These are phyloP conservation scores for Solenodon paradoxus DNA, from an alignment of 2,113 vertebrate genomes.

Conservation along the genomic window DNA sequence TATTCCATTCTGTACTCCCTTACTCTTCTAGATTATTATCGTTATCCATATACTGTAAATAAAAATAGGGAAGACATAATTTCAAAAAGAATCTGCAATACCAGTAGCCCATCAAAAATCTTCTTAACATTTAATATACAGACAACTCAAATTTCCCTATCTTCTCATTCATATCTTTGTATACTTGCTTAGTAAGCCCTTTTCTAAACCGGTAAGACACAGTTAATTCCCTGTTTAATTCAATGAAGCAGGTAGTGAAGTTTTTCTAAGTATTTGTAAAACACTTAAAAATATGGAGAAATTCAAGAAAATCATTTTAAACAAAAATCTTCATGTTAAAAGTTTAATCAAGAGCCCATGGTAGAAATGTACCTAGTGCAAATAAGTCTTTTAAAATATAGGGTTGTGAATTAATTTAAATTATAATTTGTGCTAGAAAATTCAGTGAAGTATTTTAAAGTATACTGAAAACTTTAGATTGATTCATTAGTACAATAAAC, in stretches of 20 bases:
- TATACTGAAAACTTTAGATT: slow-evolving; percentile 13
- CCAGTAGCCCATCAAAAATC: background rate
- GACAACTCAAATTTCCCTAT: background rate
- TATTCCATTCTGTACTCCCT: background rate
- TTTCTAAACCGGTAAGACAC: background rate
- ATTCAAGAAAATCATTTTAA: slow-evolving; percentile 2
- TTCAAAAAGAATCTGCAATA: background rate
- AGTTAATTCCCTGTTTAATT: slow-evolving; percentile 15
- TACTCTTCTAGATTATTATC: background rate
- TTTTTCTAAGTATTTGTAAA: slow-evolving; percentile 28
- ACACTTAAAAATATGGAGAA: background rate
- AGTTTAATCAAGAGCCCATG: background rate
- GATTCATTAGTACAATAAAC: background rate
- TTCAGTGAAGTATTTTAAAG: slow-evolving; percentile 42
- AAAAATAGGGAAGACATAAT: background rate
- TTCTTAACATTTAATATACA: background rate
- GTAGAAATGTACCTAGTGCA: slow-evolving; percentile 6
- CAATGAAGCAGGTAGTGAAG: background rate
- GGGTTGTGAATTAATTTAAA: background rate
- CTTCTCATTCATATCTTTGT: slow-evolving; percentile 6
- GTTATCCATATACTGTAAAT: background rate
- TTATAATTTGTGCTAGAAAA: background rate
- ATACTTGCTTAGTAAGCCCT: slow-evolving; percentile 2
- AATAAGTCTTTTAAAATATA: background rate
- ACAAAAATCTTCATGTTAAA: background rate